phyloP scores from a whole-genome alignment of 2,113 vertebrate species.

The Illadopsis cleaveri region DNA sequence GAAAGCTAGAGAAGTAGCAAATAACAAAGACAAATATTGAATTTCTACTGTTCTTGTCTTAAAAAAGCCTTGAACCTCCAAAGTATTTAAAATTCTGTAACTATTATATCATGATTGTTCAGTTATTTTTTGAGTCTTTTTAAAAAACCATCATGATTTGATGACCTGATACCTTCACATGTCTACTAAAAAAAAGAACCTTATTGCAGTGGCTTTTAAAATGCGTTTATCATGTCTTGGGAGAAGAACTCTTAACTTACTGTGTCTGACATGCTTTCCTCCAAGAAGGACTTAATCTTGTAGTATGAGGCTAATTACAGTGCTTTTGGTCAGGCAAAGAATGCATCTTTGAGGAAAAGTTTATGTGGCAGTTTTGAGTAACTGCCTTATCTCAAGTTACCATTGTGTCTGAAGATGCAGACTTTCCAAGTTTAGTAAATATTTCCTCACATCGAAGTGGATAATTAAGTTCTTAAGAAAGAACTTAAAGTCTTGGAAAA shows the following conservation, averaged over 20 bases:
- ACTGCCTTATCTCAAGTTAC: background rate
- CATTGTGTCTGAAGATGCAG: background rate
- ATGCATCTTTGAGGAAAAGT: background rate
- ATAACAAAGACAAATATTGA: background rate
- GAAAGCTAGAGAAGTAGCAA: background rate
- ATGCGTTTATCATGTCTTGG: background rate
- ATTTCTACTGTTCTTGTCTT: background rate
- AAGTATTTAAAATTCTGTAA: background rate
- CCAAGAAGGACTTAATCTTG: background rate
- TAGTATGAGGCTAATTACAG: background rate
- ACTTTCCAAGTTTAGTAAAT: background rate
- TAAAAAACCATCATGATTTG: background rate
- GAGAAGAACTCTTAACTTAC: background rate
- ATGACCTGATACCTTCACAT: background rate
- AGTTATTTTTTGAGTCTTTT: background rate
- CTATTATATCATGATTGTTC: background rate
- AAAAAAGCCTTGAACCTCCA: background rate
- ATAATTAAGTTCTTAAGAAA: background rate
- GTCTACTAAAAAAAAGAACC: background rate
- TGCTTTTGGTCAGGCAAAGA: background rate
- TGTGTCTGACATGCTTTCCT: background rate
- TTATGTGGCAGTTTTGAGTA: background rate
- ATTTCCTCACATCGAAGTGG: background rate
- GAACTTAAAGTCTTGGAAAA: background rate
- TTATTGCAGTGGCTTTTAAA: background rate